phyloP scores from a whole-genome alignment of 2,888 invertebrate species.

The Plemyria rubiginata region DNA sequence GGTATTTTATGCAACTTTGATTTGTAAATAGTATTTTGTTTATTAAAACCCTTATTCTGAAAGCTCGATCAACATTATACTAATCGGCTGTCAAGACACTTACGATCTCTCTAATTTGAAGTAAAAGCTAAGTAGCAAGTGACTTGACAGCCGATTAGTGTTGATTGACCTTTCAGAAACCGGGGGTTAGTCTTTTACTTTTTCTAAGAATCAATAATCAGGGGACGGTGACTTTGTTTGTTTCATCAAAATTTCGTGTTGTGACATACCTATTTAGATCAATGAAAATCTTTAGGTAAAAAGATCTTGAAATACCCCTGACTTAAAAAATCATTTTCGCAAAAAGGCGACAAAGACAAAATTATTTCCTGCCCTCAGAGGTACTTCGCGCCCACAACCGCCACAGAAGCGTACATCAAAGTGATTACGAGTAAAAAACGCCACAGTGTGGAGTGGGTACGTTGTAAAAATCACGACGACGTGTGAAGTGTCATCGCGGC shows the following conservation, averaged over 20 bases:
- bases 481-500: conserved; percentile 81
- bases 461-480: conserved; percentile 83
- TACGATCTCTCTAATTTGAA: too few relatives aligned
- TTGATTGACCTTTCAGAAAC: too few relatives aligned
- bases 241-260: neutral
- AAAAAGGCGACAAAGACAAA: conserved; percentile 39
- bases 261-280: neutral
- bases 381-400: conserved; percentile 41
- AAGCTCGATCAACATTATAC: too few relatives aligned
- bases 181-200: too few relatives aligned
- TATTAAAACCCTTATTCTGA: too few relatives aligned
- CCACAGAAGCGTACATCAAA: conserved; percentile 70
- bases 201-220: too few relatives aligned
- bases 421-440: conserved; percentile 76
- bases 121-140: too few relatives aligned
- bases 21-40: neutral
- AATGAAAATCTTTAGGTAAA: neutral
- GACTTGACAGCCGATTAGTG: too few relatives aligned
- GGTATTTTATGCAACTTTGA: conserved; percentile 42
- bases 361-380: conserved; percentile 41
- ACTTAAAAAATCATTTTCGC: conserved; percentile 7
- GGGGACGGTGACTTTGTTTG: too few relatives aligned
- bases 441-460: conserved; percentile 72
- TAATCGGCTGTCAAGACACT: too few relatives aligned
- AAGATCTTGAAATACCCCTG: neutral